These are phyloP conservation scores for Melanogrammus aeglefinus DNA, from an alignment of 2,797 vertebrate species.

Conservation along the genomic window DNA sequence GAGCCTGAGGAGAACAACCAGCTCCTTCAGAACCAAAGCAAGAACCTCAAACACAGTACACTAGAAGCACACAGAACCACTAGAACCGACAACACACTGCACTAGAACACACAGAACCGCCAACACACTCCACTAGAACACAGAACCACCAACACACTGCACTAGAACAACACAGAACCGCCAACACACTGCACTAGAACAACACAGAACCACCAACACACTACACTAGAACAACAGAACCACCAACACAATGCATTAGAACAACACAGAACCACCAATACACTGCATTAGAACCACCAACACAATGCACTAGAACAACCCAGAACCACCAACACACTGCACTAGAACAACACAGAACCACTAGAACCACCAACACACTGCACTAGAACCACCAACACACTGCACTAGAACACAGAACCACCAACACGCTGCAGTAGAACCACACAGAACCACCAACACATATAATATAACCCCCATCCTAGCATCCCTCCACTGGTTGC, in stretches of 20 bases:
- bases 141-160: not conserved
- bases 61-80: not conserved
- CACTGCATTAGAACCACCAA: not conserved
- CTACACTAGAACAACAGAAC: too few species aligned
- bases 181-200: not conserved
- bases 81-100: not conserved
- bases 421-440: too few species aligned
- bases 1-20: conserved; percentile 64
- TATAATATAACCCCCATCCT: too few species aligned
- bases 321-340: too few species aligned
- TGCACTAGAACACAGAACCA: too few species aligned
- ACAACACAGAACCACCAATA: not conserved
- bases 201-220: too few species aligned
- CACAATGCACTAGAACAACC: too few species aligned
- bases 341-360: too few species aligned
- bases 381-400: too few species aligned
- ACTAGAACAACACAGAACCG: not conserved
- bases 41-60: not conserved
- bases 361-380: too few species aligned
- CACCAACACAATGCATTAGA: not conserved
- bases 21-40: not conserved
- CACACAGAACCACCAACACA: too few species aligned
- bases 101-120: not conserved
- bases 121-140: not conserved
- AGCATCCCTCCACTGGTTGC: too few species aligned